Conservation (phyloP, 2,113 vertebrate genomes). For the Zosterops pallidus region DNA sequence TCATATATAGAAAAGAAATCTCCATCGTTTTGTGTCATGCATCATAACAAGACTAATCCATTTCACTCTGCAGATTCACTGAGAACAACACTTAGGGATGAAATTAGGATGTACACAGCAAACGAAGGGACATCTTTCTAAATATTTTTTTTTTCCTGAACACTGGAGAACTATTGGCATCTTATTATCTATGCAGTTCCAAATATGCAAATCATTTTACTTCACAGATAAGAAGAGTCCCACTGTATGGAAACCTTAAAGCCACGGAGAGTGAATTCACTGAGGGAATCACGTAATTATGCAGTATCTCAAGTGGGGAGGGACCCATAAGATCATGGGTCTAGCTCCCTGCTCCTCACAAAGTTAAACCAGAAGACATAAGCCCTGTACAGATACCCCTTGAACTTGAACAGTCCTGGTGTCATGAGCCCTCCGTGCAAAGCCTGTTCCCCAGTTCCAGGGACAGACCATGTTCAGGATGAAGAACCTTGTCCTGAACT, state of each 20-base stretch:
- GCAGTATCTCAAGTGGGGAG: background rate
- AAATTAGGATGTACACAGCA: background rate
- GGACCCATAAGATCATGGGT: background rate
- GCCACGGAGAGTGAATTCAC: accelerated
- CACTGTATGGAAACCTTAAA: background rate
- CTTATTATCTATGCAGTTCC: background rate
- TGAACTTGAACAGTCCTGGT: background rate
- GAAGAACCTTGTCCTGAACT: background rate
- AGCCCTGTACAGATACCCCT: accelerated
- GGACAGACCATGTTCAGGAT: no score
- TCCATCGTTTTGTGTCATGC: background rate
- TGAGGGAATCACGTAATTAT: background rate
- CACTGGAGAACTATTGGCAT: accelerated
- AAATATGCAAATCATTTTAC: background rate
- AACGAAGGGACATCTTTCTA: background rate
- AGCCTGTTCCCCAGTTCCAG: background rate
- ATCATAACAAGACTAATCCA: background rate
- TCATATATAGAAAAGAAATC: background rate
- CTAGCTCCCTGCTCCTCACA: background rate
- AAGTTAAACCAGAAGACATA: background rate
- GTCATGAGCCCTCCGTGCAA: accelerated
- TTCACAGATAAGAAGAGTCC: background rate
- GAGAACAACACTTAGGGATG: background rate
- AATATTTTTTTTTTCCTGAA: background rate
- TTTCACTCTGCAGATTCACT: background rate